A percentile compares a stretch with the other conserved stretches of the same genome.
phyloP scores from a whole-genome alignment of 2,888 invertebrate species.

The Ametastegia equiseti region DNA sequence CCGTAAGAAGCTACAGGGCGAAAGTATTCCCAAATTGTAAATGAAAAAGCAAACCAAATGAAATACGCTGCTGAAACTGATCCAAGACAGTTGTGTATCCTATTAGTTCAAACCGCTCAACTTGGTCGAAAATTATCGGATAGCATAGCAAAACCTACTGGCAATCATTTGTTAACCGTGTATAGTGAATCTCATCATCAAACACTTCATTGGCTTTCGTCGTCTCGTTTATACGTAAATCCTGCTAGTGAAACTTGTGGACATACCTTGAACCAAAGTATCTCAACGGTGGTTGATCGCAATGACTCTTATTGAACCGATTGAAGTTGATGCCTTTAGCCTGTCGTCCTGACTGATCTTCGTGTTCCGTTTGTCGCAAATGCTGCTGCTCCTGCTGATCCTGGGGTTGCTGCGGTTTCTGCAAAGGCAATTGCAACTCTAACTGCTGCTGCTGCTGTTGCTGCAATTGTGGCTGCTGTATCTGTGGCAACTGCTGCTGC shows the following conservation, averaged over 20 bases:
- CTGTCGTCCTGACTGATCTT: background rate
- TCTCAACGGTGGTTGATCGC: constrained; percentile 15
- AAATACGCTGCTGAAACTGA: no score
- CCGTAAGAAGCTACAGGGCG: no score
- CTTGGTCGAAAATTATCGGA: no score
- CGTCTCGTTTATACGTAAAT: background rate
- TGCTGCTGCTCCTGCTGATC: background rate
- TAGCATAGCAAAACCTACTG: no score
- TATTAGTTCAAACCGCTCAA: no score
- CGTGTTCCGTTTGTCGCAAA: background rate
- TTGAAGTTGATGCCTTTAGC: background rate
- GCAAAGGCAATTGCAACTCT: background rate
- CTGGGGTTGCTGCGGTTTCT: background rate
- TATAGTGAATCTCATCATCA: no score
- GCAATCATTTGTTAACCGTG: no score
- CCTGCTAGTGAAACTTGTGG: background rate
- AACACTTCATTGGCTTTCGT: background rate
- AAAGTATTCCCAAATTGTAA: no score
- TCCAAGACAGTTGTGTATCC: no score
- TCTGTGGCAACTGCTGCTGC: constrained; percentile 39
- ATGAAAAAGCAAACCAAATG: no score
- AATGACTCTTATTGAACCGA: background rate
- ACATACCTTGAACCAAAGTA: constrained; percentile 2
- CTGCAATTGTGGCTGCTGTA: constrained; percentile 48
- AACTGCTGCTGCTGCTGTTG: constrained; percentile 2